A percentile compares a stretch with the other conserved stretches of the same genome.
Conservation (phyloP, 1,140 invertebrate species). For the Bombus sylvicola region DNA sequence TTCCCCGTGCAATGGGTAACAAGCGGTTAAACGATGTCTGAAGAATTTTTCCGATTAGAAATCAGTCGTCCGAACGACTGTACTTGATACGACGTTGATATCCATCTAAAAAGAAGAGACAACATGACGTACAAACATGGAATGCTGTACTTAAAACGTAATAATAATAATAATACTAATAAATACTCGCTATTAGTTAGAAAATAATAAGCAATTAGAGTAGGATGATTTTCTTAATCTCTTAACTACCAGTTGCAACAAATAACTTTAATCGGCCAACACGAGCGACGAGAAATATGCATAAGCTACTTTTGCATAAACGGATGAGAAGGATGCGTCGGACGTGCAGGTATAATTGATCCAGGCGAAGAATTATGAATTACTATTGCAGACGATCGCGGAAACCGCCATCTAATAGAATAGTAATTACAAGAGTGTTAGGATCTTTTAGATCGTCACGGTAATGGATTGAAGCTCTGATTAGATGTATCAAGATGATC, state of each 20-base stretch:
- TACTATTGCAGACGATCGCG: background rate
- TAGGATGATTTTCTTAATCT: background rate
- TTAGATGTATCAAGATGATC: background rate
- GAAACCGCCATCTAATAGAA: background rate
- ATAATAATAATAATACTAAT: background rate
- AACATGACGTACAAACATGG: too few species aligned
- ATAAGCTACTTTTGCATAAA: background rate
- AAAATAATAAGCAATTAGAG: background rate
- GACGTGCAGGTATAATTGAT: background rate
- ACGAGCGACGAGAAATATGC: background rate
- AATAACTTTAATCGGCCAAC: background rate
- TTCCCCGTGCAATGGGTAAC: too few species aligned
- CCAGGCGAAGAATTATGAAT: background rate
- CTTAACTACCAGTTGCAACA: background rate
- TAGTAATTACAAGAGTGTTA: conserved; percentile 11
- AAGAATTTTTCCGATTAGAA: too few species aligned
- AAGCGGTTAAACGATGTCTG: too few species aligned
- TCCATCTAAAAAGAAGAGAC: too few species aligned
- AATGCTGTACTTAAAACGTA: background rate
- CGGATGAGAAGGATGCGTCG: background rate
- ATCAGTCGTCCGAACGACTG: too few species aligned
- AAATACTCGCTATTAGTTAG: background rate
- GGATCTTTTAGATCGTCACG: background rate
- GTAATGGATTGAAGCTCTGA: background rate
- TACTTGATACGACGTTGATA: too few species aligned